Evolutionary conservation across 2,797 vertebrate genomes (phyloP), one percentile per base, ranked within the genome.

Genomic region (Mareca strepera): DNA sequence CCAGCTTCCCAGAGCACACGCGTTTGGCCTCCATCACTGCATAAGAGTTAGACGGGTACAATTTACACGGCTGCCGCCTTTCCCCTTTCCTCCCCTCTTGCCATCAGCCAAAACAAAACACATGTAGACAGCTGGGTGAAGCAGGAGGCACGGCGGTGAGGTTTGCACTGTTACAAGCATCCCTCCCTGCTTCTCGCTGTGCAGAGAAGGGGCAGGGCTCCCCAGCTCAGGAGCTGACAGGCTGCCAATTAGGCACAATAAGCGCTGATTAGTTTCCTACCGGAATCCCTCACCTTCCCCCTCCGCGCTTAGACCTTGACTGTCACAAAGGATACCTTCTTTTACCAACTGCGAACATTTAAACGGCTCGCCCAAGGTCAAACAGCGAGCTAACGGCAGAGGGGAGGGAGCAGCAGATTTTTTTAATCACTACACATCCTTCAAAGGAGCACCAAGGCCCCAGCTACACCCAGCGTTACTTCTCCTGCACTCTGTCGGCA

Each of bases 181-280:
- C 22, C 0, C 58, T 9, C 67, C 44, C 67, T 1, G 1, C n/a
- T 62, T 75, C 53, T 18, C 0, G 2, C 7, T 17, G 35, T 17
- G 72, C 7, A 2, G 28, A 58, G 37, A 11, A 37, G 50, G 35
- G 63, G 7, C 16, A 55, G 21, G 12, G 4, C 78, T 48, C 21
- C 77, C 0, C 25, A 82, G 86, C 91, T 72, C 69, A 68, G 86
- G 82, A 88, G 74, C 3, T 82, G 85, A 76, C 7, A 12, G 35
- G 75, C 67, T 84, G 92, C 94, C 96, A 39, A 44, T 33, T 37
- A 33, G 37, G 17, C 46, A 25, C 92, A 28, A 20, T 8, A 46
- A 77, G 25, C 2, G 6, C 46, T 6, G 23, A 73, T 62, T 33
- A 59, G 88, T 94, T 66, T 25, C 88, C 63, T 86, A 7, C 55